Evolutionary conservation across 2,888 invertebrate genomes (phyloP).

Genomic region (Caenorhabditis wallacei): DNA sequence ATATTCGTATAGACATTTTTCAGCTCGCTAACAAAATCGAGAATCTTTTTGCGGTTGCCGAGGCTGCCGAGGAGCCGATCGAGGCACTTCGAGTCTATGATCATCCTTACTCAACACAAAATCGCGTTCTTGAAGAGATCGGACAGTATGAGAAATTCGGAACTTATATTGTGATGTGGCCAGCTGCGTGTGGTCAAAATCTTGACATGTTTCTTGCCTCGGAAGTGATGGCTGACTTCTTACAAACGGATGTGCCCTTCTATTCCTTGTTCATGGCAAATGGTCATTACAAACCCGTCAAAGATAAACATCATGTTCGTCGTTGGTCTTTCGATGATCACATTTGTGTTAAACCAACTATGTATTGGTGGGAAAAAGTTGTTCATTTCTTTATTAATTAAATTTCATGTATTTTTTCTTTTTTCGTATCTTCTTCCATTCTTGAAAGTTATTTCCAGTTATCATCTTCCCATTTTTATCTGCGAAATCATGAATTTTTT

Average conservation of each 20-base stretch:
- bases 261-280: conserved; percentile 84
- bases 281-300: no score
- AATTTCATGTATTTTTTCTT: no score
- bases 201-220: background rate
- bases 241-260: background rate
- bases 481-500: no score
- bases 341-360: no score
- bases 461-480: no score
- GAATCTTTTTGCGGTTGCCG: no score
- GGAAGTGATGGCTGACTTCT: background rate
- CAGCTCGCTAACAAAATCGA: background rate
- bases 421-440: no score
- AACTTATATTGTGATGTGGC: background rate
- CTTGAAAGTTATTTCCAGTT: no score
- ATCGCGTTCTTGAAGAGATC: background rate
- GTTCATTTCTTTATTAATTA: no score
- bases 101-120: background rate
- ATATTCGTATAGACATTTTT: background rate
- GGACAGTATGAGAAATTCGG: background rate
- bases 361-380: no score
- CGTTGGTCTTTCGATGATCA: no score
- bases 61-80: background rate
- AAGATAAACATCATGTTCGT: no score
- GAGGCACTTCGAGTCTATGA: background rate
- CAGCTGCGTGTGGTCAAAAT: background rate